Conservation (phyloP, 2,113 vertebrate species). For the Corvus cornix region DNA sequence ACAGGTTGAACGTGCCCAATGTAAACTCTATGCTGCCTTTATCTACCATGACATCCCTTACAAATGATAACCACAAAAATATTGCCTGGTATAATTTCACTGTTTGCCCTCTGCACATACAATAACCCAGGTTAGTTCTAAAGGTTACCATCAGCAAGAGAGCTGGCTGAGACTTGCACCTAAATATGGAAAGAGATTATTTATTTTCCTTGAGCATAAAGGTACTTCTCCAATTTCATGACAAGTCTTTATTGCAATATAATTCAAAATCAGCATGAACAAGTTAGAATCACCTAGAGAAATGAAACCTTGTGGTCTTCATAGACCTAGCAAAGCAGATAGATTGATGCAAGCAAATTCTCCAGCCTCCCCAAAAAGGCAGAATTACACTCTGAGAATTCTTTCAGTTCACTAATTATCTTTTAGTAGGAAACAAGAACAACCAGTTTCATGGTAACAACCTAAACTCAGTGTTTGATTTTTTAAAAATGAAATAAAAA, state of each 20-base stretch:
- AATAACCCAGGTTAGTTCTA: background rate
- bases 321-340: background rate
- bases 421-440: background rate
- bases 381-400: background rate
- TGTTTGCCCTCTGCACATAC: background rate
- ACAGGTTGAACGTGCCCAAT: background rate
- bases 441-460: background rate
- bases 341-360: background rate
- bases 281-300: background rate
- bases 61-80: background rate
- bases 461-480: background rate
- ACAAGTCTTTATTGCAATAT: background rate
- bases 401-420: background rate
- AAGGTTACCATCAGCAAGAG: background rate
- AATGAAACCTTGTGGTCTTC: background rate
- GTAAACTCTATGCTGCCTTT: background rate
- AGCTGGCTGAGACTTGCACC: background rate
- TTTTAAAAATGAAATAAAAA: background rate
- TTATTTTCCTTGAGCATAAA: background rate
- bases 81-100: background rate
- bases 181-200: background rate
- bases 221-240: background rate
- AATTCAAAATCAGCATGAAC: background rate
- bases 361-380: background rate
- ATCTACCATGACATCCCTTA: background rate